These are phyloP conservation scores for Rhyacophila evoluta DNA, from an alignment of 2,888 invertebrate species.

Conservation along the genomic window DNA sequence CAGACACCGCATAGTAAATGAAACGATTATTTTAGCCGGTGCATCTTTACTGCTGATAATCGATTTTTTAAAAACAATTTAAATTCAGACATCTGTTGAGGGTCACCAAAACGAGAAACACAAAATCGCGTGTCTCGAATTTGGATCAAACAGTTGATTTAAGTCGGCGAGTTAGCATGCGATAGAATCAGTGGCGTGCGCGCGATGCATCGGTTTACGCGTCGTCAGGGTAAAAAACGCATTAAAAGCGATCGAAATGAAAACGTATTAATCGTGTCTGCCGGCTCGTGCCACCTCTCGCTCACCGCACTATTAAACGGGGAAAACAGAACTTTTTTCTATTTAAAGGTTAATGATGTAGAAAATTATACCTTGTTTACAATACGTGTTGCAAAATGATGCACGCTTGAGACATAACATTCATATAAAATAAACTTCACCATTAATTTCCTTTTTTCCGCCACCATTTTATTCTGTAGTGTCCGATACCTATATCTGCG, in stretches of 20 bases:
- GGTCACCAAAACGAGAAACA: constrained; percentile 14
- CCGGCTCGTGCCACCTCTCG: constrained; percentile 22
- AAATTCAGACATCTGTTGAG: background rate
- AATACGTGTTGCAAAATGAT: background rate
- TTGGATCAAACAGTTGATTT: constrained; percentile 22
- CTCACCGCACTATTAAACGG: constrained; percentile 1
- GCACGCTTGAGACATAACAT: background rate
- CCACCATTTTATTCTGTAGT: no score
- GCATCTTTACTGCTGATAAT: background rate
- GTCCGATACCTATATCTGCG: no score
- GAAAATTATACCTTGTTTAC: constrained; percentile 2
- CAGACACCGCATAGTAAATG: no score
- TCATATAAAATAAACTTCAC: no score
- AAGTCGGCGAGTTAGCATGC: constrained; percentile 12
- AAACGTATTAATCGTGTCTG: constrained; percentile 14
- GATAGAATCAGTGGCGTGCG: background rate
- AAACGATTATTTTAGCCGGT: no score
- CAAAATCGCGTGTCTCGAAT: background rate
- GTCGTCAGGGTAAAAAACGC: constrained; percentile 15
- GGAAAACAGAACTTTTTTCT: background rate
- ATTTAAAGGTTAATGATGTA: background rate
- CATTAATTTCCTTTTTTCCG: no score
- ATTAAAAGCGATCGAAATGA: background rate
- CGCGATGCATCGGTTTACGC: background rate
- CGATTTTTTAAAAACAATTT: constrained; percentile 11